Evolutionary conservation across 2,113 vertebrate species (phyloP), one percentile per base, ranked within the genome.

Genomic region (Mirza zaza): DNA sequence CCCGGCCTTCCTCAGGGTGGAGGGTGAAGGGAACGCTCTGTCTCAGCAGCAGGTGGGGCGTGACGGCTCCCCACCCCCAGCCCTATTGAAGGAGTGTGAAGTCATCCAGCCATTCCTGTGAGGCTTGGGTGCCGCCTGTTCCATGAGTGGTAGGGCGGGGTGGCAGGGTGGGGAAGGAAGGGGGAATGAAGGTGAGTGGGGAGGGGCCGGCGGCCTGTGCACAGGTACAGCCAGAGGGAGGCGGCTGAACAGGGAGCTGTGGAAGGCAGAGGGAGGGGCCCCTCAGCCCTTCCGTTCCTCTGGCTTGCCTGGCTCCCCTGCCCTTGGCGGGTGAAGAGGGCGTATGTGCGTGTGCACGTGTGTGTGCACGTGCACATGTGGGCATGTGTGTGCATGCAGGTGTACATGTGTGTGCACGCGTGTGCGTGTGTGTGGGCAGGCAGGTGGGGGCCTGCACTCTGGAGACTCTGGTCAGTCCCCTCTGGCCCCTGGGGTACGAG

Each of bases 221-320:
- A 42, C 91, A 36, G 84, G 91, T 50, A 87, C n/a, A 21, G 0
- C n/a, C 18, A 0, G 92, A 20, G 50, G 42, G 59, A 34, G 29
- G 9, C 67, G 67, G 17, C 8, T 45, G 63, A 84, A 59, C 4
- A 3, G 81, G 71, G 27, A 68, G 70, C 59, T 52, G 4, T 20
- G 65, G 57, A 76, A 81, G 82, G 83, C 80, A 71, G 71, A 63
- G 67, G 85, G 91, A 85, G 81, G 4, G 45, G 79, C 57, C 52
- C n/a, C 23, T 83, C 9, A 71, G 27, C 57, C 48, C 55, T 67
- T 61, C 68, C 18, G 0, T 50, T 70, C 55, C 55, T 90, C 50
- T 36, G 18, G 29, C 63, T 67, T 65, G 55, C 48, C n/a, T 0
- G 34, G 34, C 48, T 50, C 71, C 36, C 81, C 32, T 71, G 48